A percentile compares a stretch with the other conserved stretches of the same genome.
Conservation (phyloP, 2,113 vertebrate genomes). For the Dipodomys spectabilis region DNA sequence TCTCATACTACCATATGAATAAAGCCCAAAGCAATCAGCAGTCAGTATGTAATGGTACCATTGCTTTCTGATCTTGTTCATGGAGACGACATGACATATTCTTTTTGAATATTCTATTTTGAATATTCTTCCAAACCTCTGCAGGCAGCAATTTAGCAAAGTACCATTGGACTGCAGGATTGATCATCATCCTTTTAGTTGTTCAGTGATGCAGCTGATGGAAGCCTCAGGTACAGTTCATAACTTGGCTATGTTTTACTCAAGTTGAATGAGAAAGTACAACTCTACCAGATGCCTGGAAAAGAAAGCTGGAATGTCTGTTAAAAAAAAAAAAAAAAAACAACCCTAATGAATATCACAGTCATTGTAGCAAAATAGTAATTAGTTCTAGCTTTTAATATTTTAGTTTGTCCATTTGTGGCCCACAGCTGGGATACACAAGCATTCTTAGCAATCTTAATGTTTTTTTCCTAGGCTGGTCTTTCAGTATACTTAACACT, state of each 20-base stretch:
- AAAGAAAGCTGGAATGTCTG: slow-evolving; percentile 29
- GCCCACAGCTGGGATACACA: slow-evolving; percentile 20
- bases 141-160: background rate
- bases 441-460: slow-evolving; percentile 47
- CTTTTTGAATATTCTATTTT: too few species aligned
- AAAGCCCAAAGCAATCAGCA: background rate
- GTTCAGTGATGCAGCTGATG: background rate
- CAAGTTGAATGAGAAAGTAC: background rate
- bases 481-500: slow-evolving; percentile 1
- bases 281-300: slow-evolving; percentile 29
- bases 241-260: background rate
- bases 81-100: background rate
- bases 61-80: slow-evolving; percentile 8
- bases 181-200: background rate
- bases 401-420: slow-evolving; percentile 56
- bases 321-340: too few species aligned
- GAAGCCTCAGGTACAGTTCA: background rate
- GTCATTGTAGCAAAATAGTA: slow-evolving; percentile 32
- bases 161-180: background rate
- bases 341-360: slow-evolving; percentile 10
- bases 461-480: background rate
- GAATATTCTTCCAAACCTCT: slow-evolving; percentile 7
- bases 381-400: slow-evolving; percentile 55
- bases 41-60: background rate
- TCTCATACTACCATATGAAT: background rate